Conservation (phyloP, 2,888 invertebrate species). For the Ormyrus labotus region DNA sequence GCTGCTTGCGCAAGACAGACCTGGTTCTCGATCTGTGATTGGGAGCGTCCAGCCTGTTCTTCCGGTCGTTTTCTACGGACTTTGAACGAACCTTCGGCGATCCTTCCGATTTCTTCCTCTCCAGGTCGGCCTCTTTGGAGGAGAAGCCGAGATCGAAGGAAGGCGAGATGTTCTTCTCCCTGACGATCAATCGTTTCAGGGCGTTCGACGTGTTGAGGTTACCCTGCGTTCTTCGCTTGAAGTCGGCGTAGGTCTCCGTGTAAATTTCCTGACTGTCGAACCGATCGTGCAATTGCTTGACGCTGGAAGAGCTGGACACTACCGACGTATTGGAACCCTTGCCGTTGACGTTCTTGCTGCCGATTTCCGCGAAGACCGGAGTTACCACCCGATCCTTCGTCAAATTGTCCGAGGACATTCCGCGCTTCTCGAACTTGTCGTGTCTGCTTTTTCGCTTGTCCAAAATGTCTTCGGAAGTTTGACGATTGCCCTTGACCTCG, state of each 20-base stretch:
- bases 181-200: constrained; percentile 56
- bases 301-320: constrained; percentile 57
- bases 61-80: constrained; percentile 49
- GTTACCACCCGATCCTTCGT: constrained; percentile 54
- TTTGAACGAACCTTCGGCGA: constrained; percentile 51
- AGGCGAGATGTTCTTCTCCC: constrained; percentile 53
- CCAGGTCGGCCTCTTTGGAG: constrained; percentile 14
- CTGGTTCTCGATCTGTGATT: constrained; percentile 53
- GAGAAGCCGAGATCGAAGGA: constrained; percentile 48
- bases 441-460: constrained; percentile 63
- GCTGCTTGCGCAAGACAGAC: constrained; percentile 70
- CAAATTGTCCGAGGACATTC: constrained; percentile 70
- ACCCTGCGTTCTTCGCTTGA: constrained; percentile 67
- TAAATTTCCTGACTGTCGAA: constrained; percentile 68
- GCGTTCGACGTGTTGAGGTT: constrained; percentile 59
- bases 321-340: constrained; percentile 43
- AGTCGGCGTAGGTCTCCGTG: constrained; percentile 69
- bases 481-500: constrained; percentile 58
- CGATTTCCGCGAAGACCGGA: constrained; percentile 51
- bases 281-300: constrained; percentile 68
- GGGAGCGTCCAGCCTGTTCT: constrained; percentile 29
- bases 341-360: constrained; percentile 35
- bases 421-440: constrained; percentile 66
- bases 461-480: constrained; percentile 67
- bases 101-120: constrained; percentile 17